These are phyloP conservation scores for Gibbula magus DNA, from an alignment of 2,888 invertebrate species.

Conservation along the genomic window DNA sequence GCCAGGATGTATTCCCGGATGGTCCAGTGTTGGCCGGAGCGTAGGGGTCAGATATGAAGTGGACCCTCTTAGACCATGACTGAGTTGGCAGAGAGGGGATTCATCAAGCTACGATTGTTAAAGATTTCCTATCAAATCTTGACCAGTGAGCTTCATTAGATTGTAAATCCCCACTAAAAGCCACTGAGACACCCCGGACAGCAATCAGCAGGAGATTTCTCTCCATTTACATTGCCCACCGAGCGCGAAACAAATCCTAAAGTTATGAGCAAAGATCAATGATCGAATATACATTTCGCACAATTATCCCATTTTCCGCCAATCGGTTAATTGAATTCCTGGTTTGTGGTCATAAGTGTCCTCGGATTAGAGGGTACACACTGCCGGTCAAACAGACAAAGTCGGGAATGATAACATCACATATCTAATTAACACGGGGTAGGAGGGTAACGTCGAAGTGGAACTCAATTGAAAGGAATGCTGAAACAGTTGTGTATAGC, in stretches of 20 bases:
- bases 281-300: slow-evolving; percentile 24
- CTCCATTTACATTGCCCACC: slow-evolving; percentile 15
- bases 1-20: not conserved
- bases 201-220: not conserved
- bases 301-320: slow-evolving; percentile 20
- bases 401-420: too few species aligned
- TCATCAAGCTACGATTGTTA: slow-evolving; percentile 22
- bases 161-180: slow-evolving; percentile 21
- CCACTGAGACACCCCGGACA: not conserved
- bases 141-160: slow-evolving; percentile 18
- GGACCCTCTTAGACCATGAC: not conserved
- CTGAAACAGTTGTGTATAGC: too few species aligned
- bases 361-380: not conserved
- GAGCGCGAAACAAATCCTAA: slow-evolving; percentile 18
- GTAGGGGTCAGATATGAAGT: slow-evolving; percentile 12
- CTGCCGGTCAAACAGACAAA: too few species aligned
- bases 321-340: slow-evolving; percentile 15
- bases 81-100: slow-evolving; percentile 1
- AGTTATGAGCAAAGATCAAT: slow-evolving; percentile 25
- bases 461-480: too few species aligned
- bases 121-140: slow-evolving; percentile 16
- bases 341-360: not conserved
- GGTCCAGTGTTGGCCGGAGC: not conserved
- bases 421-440: too few species aligned
- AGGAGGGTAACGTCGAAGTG: too few species aligned